phyloP scores from a whole-genome alignment of 2,888 invertebrate species.

The Tiphia femorata region DNA sequence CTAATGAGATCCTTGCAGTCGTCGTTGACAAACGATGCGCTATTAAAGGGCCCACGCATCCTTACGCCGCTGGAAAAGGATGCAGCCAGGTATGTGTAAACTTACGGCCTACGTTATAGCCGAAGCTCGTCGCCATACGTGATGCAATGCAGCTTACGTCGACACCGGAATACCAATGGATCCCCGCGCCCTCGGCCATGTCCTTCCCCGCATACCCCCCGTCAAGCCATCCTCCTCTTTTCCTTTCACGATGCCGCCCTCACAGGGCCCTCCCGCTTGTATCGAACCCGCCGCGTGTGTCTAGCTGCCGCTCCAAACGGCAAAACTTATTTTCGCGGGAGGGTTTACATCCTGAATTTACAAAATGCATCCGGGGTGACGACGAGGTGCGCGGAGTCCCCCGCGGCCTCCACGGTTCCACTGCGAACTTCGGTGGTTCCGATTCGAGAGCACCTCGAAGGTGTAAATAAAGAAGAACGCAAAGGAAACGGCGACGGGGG shows the following conservation, averaged over 20 bases:
- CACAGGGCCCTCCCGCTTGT: slow-evolving; percentile 40
- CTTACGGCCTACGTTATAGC: slow-evolving; percentile 52
- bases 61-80: too few relatives aligned
- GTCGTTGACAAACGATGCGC: too few relatives aligned
- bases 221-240: slow-evolving; percentile 26
- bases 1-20: too few relatives aligned
- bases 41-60: too few relatives aligned
- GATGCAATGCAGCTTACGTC: slow-evolving; percentile 56
- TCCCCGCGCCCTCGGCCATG: slow-evolving; percentile 13
- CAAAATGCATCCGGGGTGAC: slow-evolving; percentile 32
- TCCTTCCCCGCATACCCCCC: slow-evolving; percentile 10
- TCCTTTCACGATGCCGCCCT: slow-evolving; percentile 28
- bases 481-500: too few relatives aligned
- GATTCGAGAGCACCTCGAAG: too few relatives aligned
- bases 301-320: slow-evolving; percentile 41
- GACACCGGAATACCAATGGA: slow-evolving; percentile 57
- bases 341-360: slow-evolving; percentile 51
- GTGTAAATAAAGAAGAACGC: too few relatives aligned
- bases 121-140: slow-evolving; percentile 52
- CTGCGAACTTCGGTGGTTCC: too few relatives aligned
- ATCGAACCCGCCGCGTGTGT: slow-evolving; percentile 41
- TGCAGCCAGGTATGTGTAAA: slow-evolving; percentile 48
- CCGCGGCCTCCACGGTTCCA: too few relatives aligned
- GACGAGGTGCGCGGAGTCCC: not conserved
- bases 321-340: slow-evolving; percentile 55